A percentile compares a stretch with the other conserved stretches of the same genome.
Conservation (phyloP, 2,113 vertebrate genomes). For the Phoenicopterus ruber region DNA sequence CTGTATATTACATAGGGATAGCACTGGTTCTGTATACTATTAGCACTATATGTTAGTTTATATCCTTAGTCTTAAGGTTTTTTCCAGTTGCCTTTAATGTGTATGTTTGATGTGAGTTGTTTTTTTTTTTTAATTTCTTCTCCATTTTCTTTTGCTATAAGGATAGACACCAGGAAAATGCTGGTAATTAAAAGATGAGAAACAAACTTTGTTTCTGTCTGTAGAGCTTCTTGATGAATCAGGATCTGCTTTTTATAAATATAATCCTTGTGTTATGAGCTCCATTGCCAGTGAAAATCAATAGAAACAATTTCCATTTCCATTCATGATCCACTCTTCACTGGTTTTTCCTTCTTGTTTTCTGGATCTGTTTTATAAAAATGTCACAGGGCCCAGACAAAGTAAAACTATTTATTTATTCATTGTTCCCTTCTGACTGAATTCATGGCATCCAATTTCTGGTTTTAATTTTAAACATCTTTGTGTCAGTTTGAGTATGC, state of each 20-base stretch:
- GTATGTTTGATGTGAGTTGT: neutral
- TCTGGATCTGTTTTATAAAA: conserved; percentile 72
- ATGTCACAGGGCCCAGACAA: conserved; percentile 62
- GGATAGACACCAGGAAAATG: neutral
- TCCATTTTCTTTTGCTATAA: neutral
- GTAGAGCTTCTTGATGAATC: conserved; percentile 17
- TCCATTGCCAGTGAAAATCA: conserved; percentile 78
- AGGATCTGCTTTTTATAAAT: conserved; percentile 72
- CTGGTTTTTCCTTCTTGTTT: conserved; percentile 68
- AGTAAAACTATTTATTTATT: conserved; percentile 57
- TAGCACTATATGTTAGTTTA: neutral
- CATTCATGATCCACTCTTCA: conserved; percentile 68
- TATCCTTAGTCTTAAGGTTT: neutral
- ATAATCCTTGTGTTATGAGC: conserved; percentile 71
- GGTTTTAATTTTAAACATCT: conserved; percentile 19
- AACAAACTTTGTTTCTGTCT: neutral
- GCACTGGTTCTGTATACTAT: neutral
- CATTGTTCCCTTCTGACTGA: neutral
- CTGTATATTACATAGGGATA: neutral
- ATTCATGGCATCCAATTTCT: conserved; percentile 11
- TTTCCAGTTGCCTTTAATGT: neutral
- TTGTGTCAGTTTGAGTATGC: neutral
- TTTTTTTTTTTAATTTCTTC: neutral
- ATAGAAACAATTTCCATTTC: conserved; percentile 82
- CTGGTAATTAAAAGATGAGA: neutral